phyloP scores from a whole-genome alignment of 2,113 vertebrate genomes.

The Progne subis region DNA sequence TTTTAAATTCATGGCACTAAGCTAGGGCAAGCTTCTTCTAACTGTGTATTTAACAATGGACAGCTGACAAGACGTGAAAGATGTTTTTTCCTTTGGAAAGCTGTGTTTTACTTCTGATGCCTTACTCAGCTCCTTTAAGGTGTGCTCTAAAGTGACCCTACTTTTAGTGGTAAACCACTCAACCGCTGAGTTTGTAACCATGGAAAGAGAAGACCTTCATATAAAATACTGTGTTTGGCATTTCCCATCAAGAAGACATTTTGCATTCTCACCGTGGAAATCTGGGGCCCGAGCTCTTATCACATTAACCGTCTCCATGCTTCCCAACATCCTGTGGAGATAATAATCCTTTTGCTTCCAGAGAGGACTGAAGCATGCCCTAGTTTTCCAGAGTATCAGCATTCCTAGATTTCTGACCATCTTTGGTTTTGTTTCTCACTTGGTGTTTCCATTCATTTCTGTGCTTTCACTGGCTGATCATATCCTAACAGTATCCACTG shows the following conservation, averaged over 20 bases:
- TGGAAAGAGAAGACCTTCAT: neutral
- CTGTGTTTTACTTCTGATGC: neutral
- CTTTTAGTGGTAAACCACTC: neutral
- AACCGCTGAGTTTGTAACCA: neutral
- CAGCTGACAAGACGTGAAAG: neutral
- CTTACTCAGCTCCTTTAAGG: neutral
- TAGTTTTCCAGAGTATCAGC: neutral
- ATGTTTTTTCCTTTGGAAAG: neutral
- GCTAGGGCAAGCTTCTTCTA: neutral
- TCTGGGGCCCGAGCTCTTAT: neutral
- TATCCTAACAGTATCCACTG: neutral
- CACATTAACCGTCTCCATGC: neutral
- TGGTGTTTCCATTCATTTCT: neutral
- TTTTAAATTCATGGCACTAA: neutral
- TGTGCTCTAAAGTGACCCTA: neutral
- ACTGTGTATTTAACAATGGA: neutral
- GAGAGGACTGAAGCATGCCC: neutral
- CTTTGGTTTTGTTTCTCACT: neutral
- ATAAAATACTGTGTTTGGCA: neutral
- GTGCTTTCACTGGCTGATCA: neutral
- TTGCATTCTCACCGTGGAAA: neutral
- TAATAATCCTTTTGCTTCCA: neutral
- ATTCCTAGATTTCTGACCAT: neutral
- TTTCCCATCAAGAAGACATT: neutral
- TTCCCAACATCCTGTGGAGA: neutral